These are phyloP conservation scores for Macquaria australasica DNA, from an alignment of 2,113 vertebrate genomes.

Conservation along the genomic window DNA sequence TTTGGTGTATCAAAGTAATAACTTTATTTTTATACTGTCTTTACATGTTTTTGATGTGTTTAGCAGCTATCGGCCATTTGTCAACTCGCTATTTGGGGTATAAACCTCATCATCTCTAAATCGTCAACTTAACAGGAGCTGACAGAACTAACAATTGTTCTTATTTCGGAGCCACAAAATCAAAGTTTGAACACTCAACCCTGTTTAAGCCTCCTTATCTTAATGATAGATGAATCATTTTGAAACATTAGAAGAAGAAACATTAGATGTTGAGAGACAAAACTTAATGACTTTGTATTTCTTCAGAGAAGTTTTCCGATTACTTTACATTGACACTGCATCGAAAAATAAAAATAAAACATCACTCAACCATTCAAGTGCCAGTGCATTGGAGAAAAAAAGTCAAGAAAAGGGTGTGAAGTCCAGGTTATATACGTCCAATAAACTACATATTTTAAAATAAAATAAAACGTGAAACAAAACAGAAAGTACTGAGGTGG, in stretches of 20 bases:
- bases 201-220: background rate
- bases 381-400: background rate
- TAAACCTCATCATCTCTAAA: conserved; percentile 29
- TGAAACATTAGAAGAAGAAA: background rate
- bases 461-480: background rate
- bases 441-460: background rate
- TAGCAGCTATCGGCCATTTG: conserved; percentile 71
- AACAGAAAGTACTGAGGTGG: background rate
- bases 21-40: conserved; percentile 84
- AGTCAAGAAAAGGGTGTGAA: too few relatives aligned
- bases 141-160: background rate
- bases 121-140: background rate
- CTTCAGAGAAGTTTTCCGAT: background rate
- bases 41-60: conserved; percentile 80
- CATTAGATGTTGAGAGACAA: background rate
- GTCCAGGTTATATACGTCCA: background rate
- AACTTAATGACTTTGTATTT: background rate
- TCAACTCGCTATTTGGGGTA: background rate
- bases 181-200: background rate
- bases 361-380: background rate
- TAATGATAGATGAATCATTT: background rate
- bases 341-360: background rate
- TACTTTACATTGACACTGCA: background rate
- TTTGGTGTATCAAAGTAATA: conserved; percentile 66
- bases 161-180: background rate